These are phyloP conservation scores for Hypotaenidia okinawae DNA, from an alignment of 2,797 vertebrate genomes.

Conservation along the genomic window DNA sequence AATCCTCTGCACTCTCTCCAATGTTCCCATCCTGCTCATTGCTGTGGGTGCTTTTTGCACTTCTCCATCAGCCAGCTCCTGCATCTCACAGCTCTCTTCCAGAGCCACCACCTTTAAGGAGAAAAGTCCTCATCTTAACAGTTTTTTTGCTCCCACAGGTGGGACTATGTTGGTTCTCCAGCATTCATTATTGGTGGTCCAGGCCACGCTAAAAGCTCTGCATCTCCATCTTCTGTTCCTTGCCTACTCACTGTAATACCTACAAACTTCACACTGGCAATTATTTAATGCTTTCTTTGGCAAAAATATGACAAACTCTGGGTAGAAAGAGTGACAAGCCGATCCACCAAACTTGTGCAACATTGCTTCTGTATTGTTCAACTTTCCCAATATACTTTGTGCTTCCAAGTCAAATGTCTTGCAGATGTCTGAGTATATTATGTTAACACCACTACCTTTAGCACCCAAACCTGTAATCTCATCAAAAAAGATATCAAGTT, in stretches of 20 bases:
- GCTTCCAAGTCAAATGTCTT: constrained; percentile 48
- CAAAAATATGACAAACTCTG: background rate
- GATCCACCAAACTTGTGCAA: background rate
- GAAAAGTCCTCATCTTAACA: background rate
- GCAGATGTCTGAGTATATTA: constrained; percentile 4
- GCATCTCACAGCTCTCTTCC: background rate
- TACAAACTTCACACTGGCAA: background rate
- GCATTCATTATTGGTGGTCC: accelerated
- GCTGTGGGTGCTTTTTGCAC: background rate
- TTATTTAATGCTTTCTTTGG: background rate
- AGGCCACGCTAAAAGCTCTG: background rate
- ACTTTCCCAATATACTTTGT: background rate
- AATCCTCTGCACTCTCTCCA: background rate
- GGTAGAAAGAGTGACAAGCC: background rate
- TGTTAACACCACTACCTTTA: constrained; percentile 43
- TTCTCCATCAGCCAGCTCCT: background rate
- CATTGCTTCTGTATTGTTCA: background rate
- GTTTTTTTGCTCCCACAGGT: background rate
- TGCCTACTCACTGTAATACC: background rate
- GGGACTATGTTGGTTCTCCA: background rate
- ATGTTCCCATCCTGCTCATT: background rate
- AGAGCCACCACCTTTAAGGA: background rate
- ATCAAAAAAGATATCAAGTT: constrained; percentile 63
- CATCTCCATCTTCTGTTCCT: background rate
- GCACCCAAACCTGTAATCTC: constrained; percentile 63